These are phyloP conservation scores for Entomyzon cyanotis DNA, from an alignment of 2,113 vertebrate genomes.

Conservation along the genomic window DNA sequence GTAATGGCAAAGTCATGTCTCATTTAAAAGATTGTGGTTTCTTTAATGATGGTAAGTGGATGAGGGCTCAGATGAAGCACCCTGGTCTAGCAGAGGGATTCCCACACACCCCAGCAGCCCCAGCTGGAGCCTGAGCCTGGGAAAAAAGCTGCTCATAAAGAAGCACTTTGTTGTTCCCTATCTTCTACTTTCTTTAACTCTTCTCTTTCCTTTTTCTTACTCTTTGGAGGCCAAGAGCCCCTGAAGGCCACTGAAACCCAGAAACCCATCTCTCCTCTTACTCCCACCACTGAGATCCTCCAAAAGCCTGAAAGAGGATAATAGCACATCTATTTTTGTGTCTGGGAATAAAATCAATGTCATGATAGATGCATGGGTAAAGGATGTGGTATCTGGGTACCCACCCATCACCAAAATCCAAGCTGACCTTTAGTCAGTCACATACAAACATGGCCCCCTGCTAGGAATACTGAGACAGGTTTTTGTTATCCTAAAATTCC, in stretches of 20 bases:
- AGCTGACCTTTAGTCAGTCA: background rate
- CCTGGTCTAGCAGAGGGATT: background rate
- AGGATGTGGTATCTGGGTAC: background rate
- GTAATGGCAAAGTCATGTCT: conserved; percentile 13
- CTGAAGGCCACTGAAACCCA: background rate
- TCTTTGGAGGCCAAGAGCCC: background rate
- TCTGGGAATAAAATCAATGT: background rate
- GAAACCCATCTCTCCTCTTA: background rate
- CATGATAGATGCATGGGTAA: background rate
- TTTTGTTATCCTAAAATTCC: background rate
- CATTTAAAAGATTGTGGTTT: conserved; percentile 4
- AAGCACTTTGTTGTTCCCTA: background rate
- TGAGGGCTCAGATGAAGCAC: background rate
- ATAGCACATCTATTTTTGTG: background rate
- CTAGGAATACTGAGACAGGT: background rate
- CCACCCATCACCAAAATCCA: background rate
- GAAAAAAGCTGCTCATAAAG: background rate
- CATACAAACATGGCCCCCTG: background rate
- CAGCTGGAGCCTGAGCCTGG: background rate
- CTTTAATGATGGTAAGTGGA: background rate
- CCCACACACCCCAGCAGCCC: background rate
- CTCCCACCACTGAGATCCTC: background rate
- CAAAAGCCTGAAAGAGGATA: background rate
- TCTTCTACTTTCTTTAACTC: background rate
- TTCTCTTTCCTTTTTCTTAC: background rate